Evolutionary conservation across 2,888 invertebrate genomes (phyloP).

Genomic region (Alviniconcha strummeri): DNA sequence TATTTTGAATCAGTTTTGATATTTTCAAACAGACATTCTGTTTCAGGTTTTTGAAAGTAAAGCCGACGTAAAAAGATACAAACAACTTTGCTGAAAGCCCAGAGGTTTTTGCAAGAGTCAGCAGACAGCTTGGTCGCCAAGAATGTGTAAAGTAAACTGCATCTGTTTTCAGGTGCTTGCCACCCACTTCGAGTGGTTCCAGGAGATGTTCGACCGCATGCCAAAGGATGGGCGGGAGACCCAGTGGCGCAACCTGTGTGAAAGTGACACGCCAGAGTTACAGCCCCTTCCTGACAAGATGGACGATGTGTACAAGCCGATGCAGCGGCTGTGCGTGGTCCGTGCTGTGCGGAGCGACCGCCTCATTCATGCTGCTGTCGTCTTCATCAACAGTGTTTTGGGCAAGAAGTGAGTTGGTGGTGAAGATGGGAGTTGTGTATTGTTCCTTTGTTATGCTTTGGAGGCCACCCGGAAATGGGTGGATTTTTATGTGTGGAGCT

Average conservation of each 20-base stretch:
- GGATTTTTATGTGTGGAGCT: too few relatives aligned
- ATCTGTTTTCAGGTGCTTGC: slow-evolving; percentile 60
- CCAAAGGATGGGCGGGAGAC: slow-evolving; percentile 72
- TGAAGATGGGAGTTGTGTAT: not conserved
- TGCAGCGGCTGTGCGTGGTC: slow-evolving; percentile 71
- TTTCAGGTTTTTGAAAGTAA: too few relatives aligned
- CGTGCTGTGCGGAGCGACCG: slow-evolving; percentile 71
- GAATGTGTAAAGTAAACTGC: too few relatives aligned
- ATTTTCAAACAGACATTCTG: too few relatives aligned
- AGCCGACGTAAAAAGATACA: too few relatives aligned
- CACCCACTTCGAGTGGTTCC: slow-evolving; percentile 72
- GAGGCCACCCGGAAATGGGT: not conserved
- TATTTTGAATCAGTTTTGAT: too few relatives aligned
- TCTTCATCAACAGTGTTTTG: slow-evolving; percentile 67
- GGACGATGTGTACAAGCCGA: slow-evolving; percentile 68
- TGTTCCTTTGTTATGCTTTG: not conserved
- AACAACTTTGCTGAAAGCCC: too few relatives aligned
- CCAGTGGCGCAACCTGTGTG: slow-evolving; percentile 72
- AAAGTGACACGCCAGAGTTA: slow-evolving; percentile 70
- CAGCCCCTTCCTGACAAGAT: slow-evolving; percentile 70
- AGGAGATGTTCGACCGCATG: slow-evolving; percentile 73
- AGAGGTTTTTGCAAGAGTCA: too few relatives aligned
- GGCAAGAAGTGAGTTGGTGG: slow-evolving; percentile 65
- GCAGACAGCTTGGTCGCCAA: too few relatives aligned
- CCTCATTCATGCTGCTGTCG: slow-evolving; percentile 67